Conservation (phyloP, 2,113 vertebrate species). For the cattle (Bos taurus) region ARS-UCD2.0 NC_037338.1:70990501-70991000, state of each 20-base stretch:
- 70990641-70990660: background rate
- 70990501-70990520: background rate
- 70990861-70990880: slow-evolving; percentile 12
- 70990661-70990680: background rate
- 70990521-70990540: background rate
- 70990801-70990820: background rate
- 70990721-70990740: background rate
- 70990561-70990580: background rate
- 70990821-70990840: background rate
- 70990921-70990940: background rate
- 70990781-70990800: background rate
- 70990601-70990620: background rate
- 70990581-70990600: background rate
- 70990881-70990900: background rate
- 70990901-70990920: background rate
- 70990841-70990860: background rate
- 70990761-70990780: background rate
- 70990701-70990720: slow-evolving; percentile 1
- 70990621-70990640: background rate
- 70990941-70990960: background rate
- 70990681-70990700: background rate
- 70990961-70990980: background rate
- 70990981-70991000: background rate
- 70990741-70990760: background rate
- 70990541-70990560: background rate